These are phyloP conservation scores for Lasioglossum calceatum DNA, from an alignment of 2,888 invertebrate genomes.

Conservation along the genomic window DNA sequence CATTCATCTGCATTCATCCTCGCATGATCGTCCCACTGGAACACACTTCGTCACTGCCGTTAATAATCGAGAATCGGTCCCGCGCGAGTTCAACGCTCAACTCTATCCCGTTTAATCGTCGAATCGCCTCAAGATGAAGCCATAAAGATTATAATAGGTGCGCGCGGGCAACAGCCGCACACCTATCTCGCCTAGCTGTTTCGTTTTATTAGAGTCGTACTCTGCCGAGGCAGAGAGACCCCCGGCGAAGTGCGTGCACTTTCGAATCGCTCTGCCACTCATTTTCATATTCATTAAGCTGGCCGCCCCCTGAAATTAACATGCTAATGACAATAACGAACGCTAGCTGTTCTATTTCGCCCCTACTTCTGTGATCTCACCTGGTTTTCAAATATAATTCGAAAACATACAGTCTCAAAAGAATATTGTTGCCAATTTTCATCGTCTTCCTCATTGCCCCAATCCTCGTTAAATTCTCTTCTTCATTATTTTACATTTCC, in stretches of 20 bases:
- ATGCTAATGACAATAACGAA: constrained; percentile 79
- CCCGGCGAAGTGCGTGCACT: constrained; percentile 29
- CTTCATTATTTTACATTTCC: too few species aligned
- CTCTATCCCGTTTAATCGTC: constrained; percentile 66
- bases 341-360: constrained; percentile 49
- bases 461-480: too few species aligned
- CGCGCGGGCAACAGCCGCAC: constrained; percentile 37
- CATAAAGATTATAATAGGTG: constrained; percentile 67
- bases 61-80: constrained; percentile 46
- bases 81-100: constrained; percentile 34
- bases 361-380: constrained; percentile 10
- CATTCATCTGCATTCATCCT: constrained; percentile 22
- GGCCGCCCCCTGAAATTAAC: constrained; percentile 69
- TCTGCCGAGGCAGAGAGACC: not conserved
- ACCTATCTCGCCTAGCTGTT: constrained; percentile 41
- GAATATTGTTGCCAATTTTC: not conserved
- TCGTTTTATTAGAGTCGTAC: constrained; percentile 30
- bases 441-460: too few species aligned
- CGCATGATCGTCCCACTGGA: not conserved
- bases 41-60: constrained; percentile 48
- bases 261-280: constrained; percentile 58
- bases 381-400: not conserved
- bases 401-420: not conserved
- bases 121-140: constrained; percentile 65
- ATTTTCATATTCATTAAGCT: constrained; percentile 72